Evolutionary conservation across 2,113 vertebrate species (phyloP).

Genomic region (Corynorhinus townsendii): DNA sequence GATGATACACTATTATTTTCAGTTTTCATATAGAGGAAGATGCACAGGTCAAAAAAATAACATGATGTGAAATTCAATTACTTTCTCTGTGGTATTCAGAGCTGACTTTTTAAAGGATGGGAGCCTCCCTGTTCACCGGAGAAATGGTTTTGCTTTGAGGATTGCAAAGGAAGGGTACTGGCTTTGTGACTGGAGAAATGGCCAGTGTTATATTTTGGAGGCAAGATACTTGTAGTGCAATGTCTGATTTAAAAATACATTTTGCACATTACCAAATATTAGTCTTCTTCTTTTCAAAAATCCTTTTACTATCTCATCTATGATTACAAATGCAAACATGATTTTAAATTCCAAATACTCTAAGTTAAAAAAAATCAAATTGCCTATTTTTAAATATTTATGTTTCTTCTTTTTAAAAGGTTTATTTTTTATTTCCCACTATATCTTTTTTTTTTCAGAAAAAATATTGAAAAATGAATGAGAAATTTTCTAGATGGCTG

Average conservation of each 20-base stretch:
- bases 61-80: neutral
- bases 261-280: neutral
- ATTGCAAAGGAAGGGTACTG: neutral
- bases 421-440: neutral
- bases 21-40: slow-evolving; percentile 33
- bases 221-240: neutral
- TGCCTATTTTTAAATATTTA: neutral
- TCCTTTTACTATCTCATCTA: neutral
- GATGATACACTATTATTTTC: slow-evolving; percentile 54
- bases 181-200: neutral
- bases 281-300: neutral
- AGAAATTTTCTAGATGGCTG: neutral
- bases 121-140: neutral
- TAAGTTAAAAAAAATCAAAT: neutral
- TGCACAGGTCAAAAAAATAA: slow-evolving; percentile 33
- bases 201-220: neutral
- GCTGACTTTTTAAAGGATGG: neutral
- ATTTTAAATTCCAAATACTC: neutral
- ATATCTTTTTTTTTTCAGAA: neutral
- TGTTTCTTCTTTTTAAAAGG: neutral
- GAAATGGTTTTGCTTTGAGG: neutral
- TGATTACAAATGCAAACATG: neutral
- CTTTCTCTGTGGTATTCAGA: neutral
- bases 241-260: neutral
- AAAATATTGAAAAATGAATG: neutral